Evolutionary conservation across 2,797 vertebrate species (phyloP).

Genomic region (Pyrocephalus nanus): DNA sequence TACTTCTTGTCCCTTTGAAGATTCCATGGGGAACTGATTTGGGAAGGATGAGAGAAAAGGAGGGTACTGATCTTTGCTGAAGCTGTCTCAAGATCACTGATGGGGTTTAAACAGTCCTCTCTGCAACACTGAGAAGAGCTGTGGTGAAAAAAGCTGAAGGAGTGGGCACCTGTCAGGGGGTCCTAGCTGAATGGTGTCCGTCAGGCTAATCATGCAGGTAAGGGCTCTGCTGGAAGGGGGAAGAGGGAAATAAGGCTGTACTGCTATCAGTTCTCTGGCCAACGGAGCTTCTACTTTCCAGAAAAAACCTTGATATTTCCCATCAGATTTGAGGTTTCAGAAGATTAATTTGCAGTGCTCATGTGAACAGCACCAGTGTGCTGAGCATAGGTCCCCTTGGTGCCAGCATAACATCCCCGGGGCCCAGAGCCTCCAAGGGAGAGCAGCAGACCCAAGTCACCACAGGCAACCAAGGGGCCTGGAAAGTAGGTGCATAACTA

Average conservation of each 20-base stretch:
- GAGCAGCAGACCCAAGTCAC: constrained; percentile 42
- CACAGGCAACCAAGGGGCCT: fast-evolving
- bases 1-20: background rate
- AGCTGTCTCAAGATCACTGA: background rate
- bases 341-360: background rate
- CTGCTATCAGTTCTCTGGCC: background rate
- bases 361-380: background rate
- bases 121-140: background rate
- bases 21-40: background rate
- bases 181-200: background rate
- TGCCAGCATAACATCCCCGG: constrained; percentile 35
- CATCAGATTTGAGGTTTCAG: background rate
- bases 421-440: background rate
- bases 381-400: background rate
- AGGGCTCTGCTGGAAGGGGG: background rate
- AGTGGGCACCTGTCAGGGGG: background rate
- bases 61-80: background rate
- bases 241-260: background rate
- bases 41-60: background rate
- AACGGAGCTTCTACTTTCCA: background rate
- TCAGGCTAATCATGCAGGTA: background rate
- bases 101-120: background rate
- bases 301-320: background rate
- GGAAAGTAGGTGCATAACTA: background rate
- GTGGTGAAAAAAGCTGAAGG: background rate